Evolutionary conservation across 2,797 vertebrate species (phyloP), one percentile per base, ranked within the genome.

Genomic region (Pitangus sulphuratus): DNA sequence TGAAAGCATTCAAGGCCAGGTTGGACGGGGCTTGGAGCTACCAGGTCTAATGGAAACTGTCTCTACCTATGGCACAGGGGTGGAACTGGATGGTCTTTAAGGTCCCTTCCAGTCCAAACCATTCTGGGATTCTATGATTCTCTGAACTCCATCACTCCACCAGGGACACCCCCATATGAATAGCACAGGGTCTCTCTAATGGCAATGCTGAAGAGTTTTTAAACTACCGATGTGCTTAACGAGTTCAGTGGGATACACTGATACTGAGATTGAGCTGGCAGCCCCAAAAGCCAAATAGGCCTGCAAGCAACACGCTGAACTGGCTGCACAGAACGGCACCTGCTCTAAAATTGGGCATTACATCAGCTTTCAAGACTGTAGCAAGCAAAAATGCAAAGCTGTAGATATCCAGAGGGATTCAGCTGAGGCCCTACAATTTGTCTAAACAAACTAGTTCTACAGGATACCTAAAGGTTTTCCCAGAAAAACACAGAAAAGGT

Each of bases 11-110:
- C 64, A 44, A 33, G 48, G 11, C 26, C 56, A 70, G 28, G 13
- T 0, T 62, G 50, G 42, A n/a, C 1, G 0, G 22, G 42, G 13
- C 16, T 33, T 18, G 28, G 42, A 21, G 26, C 42, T 48, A 0
- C 4, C 19, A 69, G 56, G 37, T 20, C 16, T 0, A 44, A 16
- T 11, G 35, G 9, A 17, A 56, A 20, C 7, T 56, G 26, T 24
- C 47, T 18, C 40, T 69, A 62, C 1, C 37, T 26, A n/a, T 1
- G 8, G 47, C 10, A 68, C 16, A 8, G 8, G 19, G 17, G 25
- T 33, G 33, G 11, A 0, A 53, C 26, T 62, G 48, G 31, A 17
- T 20, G 15, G 14, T 7, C 6, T n/a, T 14, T 11, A 48, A 24
- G 22, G 35, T 8, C 7, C 5, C 21, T 62, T 56, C n/a, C 79